phyloP scores from a whole-genome alignment of 2,888 invertebrate genomes.

The Catocala fraxini region DNA sequence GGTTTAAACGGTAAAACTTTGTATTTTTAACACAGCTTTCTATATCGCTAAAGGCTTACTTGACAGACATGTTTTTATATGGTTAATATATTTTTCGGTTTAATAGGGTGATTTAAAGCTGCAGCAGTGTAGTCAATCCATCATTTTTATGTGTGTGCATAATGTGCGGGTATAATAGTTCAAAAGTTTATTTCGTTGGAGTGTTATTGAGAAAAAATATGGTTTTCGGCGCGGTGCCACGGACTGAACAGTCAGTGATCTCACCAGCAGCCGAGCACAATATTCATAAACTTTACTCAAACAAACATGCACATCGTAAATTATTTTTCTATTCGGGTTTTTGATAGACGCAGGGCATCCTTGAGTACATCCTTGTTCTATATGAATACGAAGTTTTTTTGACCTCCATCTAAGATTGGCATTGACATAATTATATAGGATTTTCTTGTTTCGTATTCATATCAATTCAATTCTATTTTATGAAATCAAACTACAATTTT shows the following conservation, averaged over 20 bases:
- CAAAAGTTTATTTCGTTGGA: conserved; percentile 39
- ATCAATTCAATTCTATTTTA: too few species aligned
- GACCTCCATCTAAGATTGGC: too few species aligned
- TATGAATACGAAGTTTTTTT: too few species aligned
- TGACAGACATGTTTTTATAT: too few species aligned
- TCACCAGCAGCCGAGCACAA: conserved; percentile 35
- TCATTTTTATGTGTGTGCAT: conserved; percentile 25
- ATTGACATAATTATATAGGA: too few species aligned
- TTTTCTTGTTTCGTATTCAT: too few species aligned
- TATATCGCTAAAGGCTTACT: too few species aligned
- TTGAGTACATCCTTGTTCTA: not conserved
- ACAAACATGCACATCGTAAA: conserved; percentile 25
- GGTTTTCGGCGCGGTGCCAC: conserved; percentile 49
- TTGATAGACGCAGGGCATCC: not conserved
- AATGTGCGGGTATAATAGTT: conserved; percentile 21
- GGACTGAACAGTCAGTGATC: conserved; percentile 38
- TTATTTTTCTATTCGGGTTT: conserved; percentile 12
- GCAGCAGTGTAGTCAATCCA: conserved; percentile 19
- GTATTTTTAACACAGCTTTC: not conserved
- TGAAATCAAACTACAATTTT: too few species aligned
- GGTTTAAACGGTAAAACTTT: not conserved
- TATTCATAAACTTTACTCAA: conserved; percentile 33
- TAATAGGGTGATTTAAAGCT: conserved; percentile 13
- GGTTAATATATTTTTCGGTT: too few species aligned
- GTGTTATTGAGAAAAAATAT: conserved; percentile 26